Evolutionary conservation across 2,113 vertebrate genomes (phyloP).

Genomic region (Lepisosteus osseus): DNA sequence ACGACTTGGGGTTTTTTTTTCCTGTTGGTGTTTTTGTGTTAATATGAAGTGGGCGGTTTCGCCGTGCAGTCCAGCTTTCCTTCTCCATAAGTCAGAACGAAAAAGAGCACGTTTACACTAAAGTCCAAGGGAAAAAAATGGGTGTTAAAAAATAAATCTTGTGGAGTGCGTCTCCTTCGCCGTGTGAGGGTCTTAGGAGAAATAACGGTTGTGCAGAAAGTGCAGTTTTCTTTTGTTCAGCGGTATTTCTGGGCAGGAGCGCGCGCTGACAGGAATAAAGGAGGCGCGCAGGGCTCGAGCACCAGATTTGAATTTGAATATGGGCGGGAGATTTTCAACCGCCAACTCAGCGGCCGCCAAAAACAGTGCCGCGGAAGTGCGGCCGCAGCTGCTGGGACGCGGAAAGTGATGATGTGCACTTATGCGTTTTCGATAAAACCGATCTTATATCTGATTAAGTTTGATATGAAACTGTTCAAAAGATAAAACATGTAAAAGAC

Average conservation of each 20-base stretch:
- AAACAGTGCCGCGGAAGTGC: constrained; percentile 7
- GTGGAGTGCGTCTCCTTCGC: not conserved
- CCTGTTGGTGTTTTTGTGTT: not conserved
- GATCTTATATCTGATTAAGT: too few species aligned
- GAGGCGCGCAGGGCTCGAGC: constrained; percentile 40
- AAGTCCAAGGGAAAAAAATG: not conserved
- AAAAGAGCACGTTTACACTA: not conserved
- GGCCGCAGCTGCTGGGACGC: too few species aligned
- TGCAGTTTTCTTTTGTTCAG: not conserved
- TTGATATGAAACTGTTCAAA: too few species aligned
- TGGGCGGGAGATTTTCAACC: constrained; percentile 53
- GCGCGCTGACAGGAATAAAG: constrained; percentile 61
- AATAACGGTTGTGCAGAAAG: not conserved
- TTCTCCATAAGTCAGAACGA: not conserved
- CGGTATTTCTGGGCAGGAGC: constrained; percentile 42
- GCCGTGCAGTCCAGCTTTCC: constrained; percentile 4
- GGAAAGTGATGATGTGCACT: too few species aligned
- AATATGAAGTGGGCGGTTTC: constrained; percentile 21
- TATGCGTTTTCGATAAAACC: too few species aligned
- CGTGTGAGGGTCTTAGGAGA: not conserved
- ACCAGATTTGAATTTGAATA: constrained; percentile 71
- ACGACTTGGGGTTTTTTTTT: not conserved
- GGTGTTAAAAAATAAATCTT: not conserved
- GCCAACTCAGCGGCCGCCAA: constrained; percentile 5
- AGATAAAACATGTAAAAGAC: too few species aligned